Conservation (phyloP, 2,888 invertebrate genomes). For the Drosophila nigritarsus region DNA sequence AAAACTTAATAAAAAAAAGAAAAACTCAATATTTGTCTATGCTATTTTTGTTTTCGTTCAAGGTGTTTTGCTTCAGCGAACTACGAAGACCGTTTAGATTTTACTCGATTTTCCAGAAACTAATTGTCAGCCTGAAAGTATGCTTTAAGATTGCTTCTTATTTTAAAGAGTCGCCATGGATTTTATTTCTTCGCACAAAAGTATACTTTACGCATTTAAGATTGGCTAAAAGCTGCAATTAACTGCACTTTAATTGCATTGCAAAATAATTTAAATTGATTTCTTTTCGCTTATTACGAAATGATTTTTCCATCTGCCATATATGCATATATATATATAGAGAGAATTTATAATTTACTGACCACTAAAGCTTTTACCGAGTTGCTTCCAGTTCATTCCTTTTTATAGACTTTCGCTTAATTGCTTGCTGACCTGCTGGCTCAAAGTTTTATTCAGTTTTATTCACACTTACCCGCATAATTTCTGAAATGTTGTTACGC, state of each 20-base stretch:
- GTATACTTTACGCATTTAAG: not conserved
- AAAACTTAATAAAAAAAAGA: slow-evolving; percentile 64
- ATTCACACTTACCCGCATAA: not conserved
- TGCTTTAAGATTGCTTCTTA: not conserved
- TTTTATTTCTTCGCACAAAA: not conserved
- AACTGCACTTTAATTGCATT: not conserved
- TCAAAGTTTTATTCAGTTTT: not conserved
- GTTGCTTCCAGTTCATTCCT: too few relatives aligned
- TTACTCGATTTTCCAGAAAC: not conserved
- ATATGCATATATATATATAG: not conserved
- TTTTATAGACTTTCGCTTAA: not conserved
- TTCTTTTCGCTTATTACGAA: too few relatives aligned
- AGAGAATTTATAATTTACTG: not conserved
- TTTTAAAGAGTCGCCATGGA: not conserved
- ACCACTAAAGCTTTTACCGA: too few relatives aligned
- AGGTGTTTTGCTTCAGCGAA: not conserved
- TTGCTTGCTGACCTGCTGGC: not conserved
- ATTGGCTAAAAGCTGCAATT: not conserved
- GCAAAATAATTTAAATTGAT: too few relatives aligned
- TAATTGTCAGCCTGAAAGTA: not conserved
- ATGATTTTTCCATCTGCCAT: not conserved
- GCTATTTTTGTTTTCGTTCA: not conserved
- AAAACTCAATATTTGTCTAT: slow-evolving; percentile 22
- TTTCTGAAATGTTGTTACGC: not conserved
- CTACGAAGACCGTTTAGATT: not conserved